Base-by-base conservation (phyloP, 2,113 vertebrate species). In the Ictalurus punctatus region DNA sequence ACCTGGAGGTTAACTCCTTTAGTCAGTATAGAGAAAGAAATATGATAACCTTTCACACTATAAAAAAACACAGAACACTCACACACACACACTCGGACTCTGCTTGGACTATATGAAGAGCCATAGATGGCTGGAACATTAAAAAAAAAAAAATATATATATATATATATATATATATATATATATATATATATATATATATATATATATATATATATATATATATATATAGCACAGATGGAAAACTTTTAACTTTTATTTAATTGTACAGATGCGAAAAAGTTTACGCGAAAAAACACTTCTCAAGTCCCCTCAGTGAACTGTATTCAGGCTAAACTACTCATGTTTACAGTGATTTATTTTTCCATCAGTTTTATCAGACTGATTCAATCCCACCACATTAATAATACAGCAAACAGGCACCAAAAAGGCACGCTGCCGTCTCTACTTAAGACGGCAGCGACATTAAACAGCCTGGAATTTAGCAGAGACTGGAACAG, bases 321-420 rank as follows among this genome's bases (percentile, higher is more conserved):
- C 8, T 40, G 73, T 25, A 4, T 76, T 48, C 4, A 23, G 10
- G 21, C 37, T 48, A 27, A 44, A 13, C 9, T 48, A 71, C 30
- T 6, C 23, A 27, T 76, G 40, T 76, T 76, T 37, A 14, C 13
- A 13, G 7, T 34, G 27, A 6, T 25, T 34, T 37, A 14, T 25
- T 58, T 37, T 12, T 37, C 7, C 5, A 37, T 79, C 6, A 63
- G 37, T 86, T 79, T 40, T 7, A n/a, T 87, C 74, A 65, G 48
- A 54, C 14, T 3, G 78, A 25, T 10, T 61, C 54, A 4, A 19
- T 86, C 56, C 21, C 34, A 34, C 14, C 84, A 30, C 56, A 63
- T 78, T 58, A 78, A 86, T 61, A 78, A 86, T 78, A 63, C 23
- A 86, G 30, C 85, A 61, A 59, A 63, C 85, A n/a, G 40, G 30